These are phyloP conservation scores for Drepana falcataria DNA, from an alignment of 2,888 invertebrate genomes.

Conservation along the genomic window DNA sequence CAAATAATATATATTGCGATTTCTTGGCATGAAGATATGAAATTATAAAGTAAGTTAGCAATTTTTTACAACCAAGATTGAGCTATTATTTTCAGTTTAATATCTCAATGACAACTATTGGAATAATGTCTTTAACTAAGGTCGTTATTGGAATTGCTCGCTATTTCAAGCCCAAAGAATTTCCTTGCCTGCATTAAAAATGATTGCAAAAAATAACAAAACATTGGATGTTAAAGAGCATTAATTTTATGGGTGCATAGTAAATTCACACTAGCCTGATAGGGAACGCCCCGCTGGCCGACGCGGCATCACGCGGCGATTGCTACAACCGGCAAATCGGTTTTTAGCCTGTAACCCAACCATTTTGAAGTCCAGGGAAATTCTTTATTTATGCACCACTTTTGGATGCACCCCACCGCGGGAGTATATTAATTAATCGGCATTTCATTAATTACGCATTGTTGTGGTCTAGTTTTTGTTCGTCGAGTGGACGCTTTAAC, in stretches of 20 bases:
- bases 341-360: slow-evolving; percentile 57
- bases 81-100: too few species aligned
- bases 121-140: too few species aligned
- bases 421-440: slow-evolving; percentile 60
- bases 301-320: slow-evolving; percentile 46
- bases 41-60: too few species aligned
- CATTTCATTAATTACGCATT: slow-evolving; percentile 62
- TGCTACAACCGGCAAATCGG: slow-evolving; percentile 44
- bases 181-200: background rate
- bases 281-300: slow-evolving; percentile 48
- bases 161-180: background rate
- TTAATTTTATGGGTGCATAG: slow-evolving; percentile 31
- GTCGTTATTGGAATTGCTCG: too few species aligned
- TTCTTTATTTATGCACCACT: slow-evolving; percentile 64
- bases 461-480: slow-evolving; percentile 40
- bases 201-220: slow-evolving; percentile 1
- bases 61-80: too few species aligned
- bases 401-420: slow-evolving; percentile 52
- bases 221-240: slow-evolving; percentile 17
- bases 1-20: too few species aligned
- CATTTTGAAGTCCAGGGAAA: slow-evolving; percentile 55
- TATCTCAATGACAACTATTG: too few species aligned
- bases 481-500: slow-evolving; percentile 12
- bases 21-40: too few species aligned
- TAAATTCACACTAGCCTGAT: slow-evolving; percentile 34